Conservation (phyloP, 1,140 invertebrate species). For the Pygmarrhopalites habei region DNA sequence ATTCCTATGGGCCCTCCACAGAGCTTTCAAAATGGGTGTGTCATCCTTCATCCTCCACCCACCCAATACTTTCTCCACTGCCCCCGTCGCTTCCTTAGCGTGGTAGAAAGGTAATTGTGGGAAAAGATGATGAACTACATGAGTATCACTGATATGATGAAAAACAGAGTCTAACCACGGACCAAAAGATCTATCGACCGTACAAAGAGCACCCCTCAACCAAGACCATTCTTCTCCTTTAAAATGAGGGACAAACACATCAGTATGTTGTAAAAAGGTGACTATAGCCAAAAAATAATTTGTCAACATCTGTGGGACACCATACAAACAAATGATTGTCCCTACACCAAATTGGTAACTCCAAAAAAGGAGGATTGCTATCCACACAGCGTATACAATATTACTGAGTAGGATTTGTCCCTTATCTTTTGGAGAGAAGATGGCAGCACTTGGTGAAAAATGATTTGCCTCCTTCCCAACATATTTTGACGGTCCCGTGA, state of each 20-base stretch:
- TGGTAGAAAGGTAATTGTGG: slow-evolving; percentile 8
- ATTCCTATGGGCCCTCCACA: slow-evolving; percentile 5
- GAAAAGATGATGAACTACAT: slow-evolving; percentile 15
- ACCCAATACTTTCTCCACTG: slow-evolving; percentile 2
- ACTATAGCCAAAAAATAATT: slow-evolving; percentile 4
- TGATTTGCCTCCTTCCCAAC: slow-evolving; percentile 3
- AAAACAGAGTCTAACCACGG: slow-evolving; percentile 1
- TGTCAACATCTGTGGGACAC: slow-evolving; percentile 2
- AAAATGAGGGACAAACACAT: slow-evolving; percentile 1
- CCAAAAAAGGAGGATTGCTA: neutral
- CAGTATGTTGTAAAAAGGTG: slow-evolving; percentile 13
- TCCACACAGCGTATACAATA: neutral
- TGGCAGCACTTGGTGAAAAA: slow-evolving; percentile 1
- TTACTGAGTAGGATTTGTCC: slow-evolving; percentile 4
- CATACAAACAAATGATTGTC: slow-evolving; percentile 6
- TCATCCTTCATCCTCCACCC: slow-evolving; percentile 2
- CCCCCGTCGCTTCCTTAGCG: slow-evolving; percentile 4
- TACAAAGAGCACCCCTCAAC: slow-evolving; percentile 5
- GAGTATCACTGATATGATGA: slow-evolving; percentile 13
- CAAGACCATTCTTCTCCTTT: slow-evolving; percentile 1
- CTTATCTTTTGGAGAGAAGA: slow-evolving; percentile 1
- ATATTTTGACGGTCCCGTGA: slow-evolving; percentile 3
- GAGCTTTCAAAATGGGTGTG: slow-evolving; percentile 12
- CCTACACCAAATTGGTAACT: too few species aligned
- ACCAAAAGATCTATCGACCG: slow-evolving; percentile 9